Conservation (phyloP, 2,113 vertebrate species). For the Neofelis nebulosa region DNA sequence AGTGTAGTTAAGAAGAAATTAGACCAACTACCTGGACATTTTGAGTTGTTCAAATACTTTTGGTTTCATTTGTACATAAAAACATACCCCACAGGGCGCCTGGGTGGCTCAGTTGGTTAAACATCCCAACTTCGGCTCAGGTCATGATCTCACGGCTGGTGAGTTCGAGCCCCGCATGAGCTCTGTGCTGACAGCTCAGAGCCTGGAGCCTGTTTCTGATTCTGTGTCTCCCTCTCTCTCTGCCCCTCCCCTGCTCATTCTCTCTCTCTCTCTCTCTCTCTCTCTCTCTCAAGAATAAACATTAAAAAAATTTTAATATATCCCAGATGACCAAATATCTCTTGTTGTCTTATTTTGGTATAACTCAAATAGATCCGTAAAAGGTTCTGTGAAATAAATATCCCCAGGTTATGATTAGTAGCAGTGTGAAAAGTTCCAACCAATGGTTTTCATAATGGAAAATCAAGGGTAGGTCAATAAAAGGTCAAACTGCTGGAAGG, state of each 20-base stretch:
- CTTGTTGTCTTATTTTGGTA: background rate
- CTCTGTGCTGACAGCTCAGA: no score
- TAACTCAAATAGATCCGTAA: background rate
- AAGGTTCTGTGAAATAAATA: background rate
- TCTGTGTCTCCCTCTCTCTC: no score
- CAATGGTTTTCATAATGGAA: background rate
- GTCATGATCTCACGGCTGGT: no score
- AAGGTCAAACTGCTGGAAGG: background rate
- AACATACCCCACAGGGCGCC: background rate
- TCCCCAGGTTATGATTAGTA: background rate
- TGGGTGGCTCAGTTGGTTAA: no score
- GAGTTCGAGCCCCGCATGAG: no score
- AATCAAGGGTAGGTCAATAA: background rate
- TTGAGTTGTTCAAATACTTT: constrained; percentile 5
- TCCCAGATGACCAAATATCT: background rate
- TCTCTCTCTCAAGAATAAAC: no score
- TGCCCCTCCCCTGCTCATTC: no score
- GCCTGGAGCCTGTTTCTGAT: no score
- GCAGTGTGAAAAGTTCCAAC: background rate
- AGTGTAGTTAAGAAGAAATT: background rate
- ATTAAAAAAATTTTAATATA: background rate
- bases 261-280: no score
- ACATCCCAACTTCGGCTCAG: no score
- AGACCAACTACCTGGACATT: background rate
- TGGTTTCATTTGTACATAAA: background rate